Evolutionary conservation across 2,888 invertebrate genomes (phyloP), one percentile per base, ranked within the genome.

Genomic region (Pardosa pseudoannulata): DNA sequence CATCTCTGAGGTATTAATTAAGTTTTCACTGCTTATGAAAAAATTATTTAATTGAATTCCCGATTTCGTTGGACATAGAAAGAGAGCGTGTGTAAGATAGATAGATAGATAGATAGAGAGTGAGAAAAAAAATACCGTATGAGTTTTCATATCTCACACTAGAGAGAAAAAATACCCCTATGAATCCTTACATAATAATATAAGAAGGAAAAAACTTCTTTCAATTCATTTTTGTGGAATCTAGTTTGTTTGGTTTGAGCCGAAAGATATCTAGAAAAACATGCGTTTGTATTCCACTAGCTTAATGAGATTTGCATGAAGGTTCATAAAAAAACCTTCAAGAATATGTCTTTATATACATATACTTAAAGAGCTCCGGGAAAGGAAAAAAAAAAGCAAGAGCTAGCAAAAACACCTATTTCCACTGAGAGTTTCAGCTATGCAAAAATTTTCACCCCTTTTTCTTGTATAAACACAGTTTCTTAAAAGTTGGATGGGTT

Each of bases 31-130:
- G 31, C 9, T n/a, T 29, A 19, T 23, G 65, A 65, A 64, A 81
- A 80, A 75, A 31, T 36, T 32, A 67, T 81, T 81, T 81, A 81
- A 81, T 81, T 81, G 81, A 81, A 75, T 81, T 62, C 72, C n/a
- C 23, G 23, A 23, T 56, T 56, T 46, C 39, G 62, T 41, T 23
- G 39, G 71, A 71, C 29, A 39, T 28, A 28, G 62, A 6, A n/a
- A 36, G 36, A n/a, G 27, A n/a, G 29, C 19, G 6, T n/a, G n/a
- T n/a, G n/a, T n/a, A n/a, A n/a, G n/a, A n/a, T n/a, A n/a, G n/a
- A n/a, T n/a, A n/a, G n/a, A n/a, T n/a, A n/a, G n/a, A n/a, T n/a
- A n/a, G n/a, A n/a, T n/a, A n/a, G n/a, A n/a, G n/a, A n/a, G n/a
- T 13, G 27, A 27, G 19, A 19, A 71, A 67, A 46, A 67, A 56